Base-by-base conservation (phyloP, 2,888 invertebrate species). In the Harpalus rufipes region DNA sequence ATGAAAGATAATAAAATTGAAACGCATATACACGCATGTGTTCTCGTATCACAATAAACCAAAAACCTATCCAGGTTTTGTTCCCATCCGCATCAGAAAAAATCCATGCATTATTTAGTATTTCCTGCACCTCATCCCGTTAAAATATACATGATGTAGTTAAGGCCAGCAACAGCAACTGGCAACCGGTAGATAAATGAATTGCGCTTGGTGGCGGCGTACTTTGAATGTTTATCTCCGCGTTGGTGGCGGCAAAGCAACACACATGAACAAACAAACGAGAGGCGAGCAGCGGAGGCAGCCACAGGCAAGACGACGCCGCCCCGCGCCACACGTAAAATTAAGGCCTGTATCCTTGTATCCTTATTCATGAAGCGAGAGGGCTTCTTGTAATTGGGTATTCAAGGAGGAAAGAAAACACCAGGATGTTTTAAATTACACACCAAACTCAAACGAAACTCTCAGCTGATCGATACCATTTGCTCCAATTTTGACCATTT, bases 361-460 rank as follows among this genome's bases (percentile, higher is more conserved):
- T 81, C 61, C 63, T 81, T 61, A 81, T 81, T 81, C 81, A 81
- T 81, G 81, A 63, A 81, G 51, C 39, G 44, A 32, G 39, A 4
- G 32, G 44, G 12, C 61, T 16, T 58, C 16, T 65, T 16, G 25
- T 81, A 80, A 80, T 80, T 81, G 63, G 21, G 63, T 81, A 81
- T 81, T 81, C 81, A 81, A 65, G 41, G 32, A 80, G 61, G 59
- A 81, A 81, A 81, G 81, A 81, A 81, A 65, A 63, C 58, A 65
- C 41, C 18, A 56, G 16, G 58, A 8, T 51, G 44, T 51, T 51
- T 51, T 51, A 51, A 51, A 51, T 51, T 51, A 12, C 12, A 8
- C 44, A 12, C 44, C 10, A 51, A 51, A 51, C 44, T 51, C 44
- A 51, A 51, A 51, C 44, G 8, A 8, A 51, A 51, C 44, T 12